Percentiles rank a stretch among this genome's conserved stretches.
These are phyloP conservation scores for Hypena proboscidalis DNA, from an alignment of 2,888 invertebrate species.

Conservation along the genomic window DNA sequence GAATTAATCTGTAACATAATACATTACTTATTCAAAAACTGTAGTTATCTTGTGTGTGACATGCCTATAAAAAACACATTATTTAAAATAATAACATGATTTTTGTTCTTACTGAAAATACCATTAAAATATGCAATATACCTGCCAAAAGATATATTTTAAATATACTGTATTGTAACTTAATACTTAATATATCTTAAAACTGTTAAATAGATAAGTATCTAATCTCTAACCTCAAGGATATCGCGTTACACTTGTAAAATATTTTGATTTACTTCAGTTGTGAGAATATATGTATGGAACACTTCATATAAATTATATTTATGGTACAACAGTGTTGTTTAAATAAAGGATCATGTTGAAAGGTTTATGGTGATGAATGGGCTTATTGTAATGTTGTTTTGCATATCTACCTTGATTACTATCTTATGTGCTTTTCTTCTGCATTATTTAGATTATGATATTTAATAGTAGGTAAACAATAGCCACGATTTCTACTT, in stretches of 20 bases:
- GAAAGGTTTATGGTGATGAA: no score
- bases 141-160: constrained; percentile 4
- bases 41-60: no score
- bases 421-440: no score
- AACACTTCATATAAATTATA: constrained; percentile 10
- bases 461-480: no score
- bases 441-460: no score
- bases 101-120: no score
- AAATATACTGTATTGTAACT: constrained; percentile 14
- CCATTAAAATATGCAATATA: not conserved
- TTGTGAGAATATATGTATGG: constrained; percentile 10
- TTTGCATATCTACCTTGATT: no score
- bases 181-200: constrained; percentile 30
- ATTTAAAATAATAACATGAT: no score
- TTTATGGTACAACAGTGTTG: constrained; percentile 5
- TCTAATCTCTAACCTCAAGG: constrained; percentile 32
- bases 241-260: constrained; percentile 32
- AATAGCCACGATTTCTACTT: no score
- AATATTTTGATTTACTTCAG: constrained; percentile 25
- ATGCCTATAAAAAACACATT: no score
- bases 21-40: not conserved
- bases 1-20: constrained; percentile 1
- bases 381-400: no score
- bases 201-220: constrained; percentile 28
- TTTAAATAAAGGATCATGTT: not conserved